Base-by-base conservation (phyloP, 2,113 vertebrate species). In the Hyaena hyaena region DNA sequence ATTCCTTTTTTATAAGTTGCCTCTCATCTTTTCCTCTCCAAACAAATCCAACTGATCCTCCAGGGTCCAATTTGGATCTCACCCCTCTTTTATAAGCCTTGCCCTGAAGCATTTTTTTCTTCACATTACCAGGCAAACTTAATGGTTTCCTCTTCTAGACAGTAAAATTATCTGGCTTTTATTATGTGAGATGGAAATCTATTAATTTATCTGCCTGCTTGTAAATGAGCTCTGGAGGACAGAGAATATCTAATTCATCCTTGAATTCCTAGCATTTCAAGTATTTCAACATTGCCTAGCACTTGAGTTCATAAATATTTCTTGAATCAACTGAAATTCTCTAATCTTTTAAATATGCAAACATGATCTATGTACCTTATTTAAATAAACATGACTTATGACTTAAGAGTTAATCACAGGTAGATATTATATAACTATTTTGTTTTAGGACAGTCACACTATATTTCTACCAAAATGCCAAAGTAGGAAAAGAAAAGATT, bases 241-340 rank as follows among this genome's bases (percentile, higher is more conserved):
- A 71, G 33, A 95, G 17, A 71, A 71, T 3, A 16, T 43, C 28
- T 74, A 63, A 90, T 81, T 96, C 74, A 84, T 39, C 2, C 48
- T 92, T 77, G 33, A 83, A 61, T 80, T 68, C 17, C 14, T 45
- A 28, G 26, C 45, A 61, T 66, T 90, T 84, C 17, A 76, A 10
- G 58, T 23, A 61, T 61, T 23, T 61, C 58, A 61, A 71, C 26
- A 82, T 19, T 83, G 28, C 33, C 7, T 68, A 74, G 15, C 3
- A 88, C 10, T 83, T 0, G 4, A 48, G 17, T 93, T 73, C 63
- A 91, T 82, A 93, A 80, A 89, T 96, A 92, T 88, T 96, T 91
- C 82, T 50, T 55, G 48, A 90, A 69, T 80, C 17, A 90, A 95
- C 21, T 92, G 93, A 83, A 90, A 45, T 50, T 86, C 7, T 82